Percentiles rank a stretch among this genome's conserved stretches.
Conservation (phyloP, 2,113 vertebrate species). For the Colius striatus region DNA sequence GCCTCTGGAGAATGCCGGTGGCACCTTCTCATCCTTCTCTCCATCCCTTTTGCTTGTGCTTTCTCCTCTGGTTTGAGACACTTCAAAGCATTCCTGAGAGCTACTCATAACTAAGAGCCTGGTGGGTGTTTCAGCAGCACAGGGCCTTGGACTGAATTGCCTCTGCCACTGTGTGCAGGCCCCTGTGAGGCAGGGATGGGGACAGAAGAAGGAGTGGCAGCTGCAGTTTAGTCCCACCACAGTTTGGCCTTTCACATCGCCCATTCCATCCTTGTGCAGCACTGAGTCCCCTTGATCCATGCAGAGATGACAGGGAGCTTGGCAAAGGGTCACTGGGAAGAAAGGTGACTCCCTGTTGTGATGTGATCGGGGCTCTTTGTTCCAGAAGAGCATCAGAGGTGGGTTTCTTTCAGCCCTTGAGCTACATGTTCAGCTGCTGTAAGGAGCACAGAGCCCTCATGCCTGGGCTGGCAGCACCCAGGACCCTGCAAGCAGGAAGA, state of each 20-base stretch:
- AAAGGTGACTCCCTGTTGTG: neutral
- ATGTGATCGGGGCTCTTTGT: neutral
- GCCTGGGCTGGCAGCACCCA: accelerated
- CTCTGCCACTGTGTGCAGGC: neutral
- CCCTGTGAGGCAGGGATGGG: neutral
- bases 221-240: accelerated
- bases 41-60: neutral
- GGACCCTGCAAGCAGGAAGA: accelerated
- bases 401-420: neutral
- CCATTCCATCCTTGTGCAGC: neutral
- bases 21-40: neutral
- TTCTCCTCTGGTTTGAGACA: neutral
- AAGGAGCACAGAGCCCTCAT: neutral
- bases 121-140: neutral
- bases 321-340: neutral
- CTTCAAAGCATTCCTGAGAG: slow-evolving; percentile 60
- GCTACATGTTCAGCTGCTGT: neutral
- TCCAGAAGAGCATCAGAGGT: neutral
- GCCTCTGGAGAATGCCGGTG: accelerated
- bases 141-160: neutral
- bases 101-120: neutral
- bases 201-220: neutral
- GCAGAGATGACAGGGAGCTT: accelerated
- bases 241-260: neutral
- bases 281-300: neutral